These are phyloP conservation scores for Selenia dentaria DNA, from an alignment of 2,888 invertebrate species.

Conservation along the genomic window DNA sequence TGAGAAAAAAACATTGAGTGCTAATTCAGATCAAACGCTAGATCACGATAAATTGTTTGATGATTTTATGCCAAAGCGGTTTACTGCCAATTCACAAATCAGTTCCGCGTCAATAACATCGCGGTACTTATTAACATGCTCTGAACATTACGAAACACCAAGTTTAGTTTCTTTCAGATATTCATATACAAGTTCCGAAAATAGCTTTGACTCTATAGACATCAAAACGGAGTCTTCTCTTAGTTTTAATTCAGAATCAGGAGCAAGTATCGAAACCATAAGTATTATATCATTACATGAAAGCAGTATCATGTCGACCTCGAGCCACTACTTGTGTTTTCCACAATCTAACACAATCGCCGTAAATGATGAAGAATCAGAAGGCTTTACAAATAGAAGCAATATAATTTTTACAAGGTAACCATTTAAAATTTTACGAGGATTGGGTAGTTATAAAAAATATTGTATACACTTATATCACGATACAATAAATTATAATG, in stretches of 20 bases:
- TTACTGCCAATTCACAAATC: not conserved
- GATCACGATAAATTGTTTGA: not conserved
- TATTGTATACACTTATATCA: no score
- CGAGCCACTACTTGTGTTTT: conserved; percentile 34
- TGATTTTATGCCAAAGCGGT: conserved; percentile 1
- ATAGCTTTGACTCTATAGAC: conserved; percentile 43
- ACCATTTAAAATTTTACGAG: no score
- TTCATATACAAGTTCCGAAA: conserved; percentile 11
- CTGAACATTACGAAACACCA: conserved; percentile 14
- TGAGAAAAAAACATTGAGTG: not conserved
- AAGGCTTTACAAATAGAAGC: conserved; percentile 27
- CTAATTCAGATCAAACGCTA: conserved; percentile 4
- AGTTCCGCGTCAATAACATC: conserved; percentile 6
- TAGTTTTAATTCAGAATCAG: conserved; percentile 36
- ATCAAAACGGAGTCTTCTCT: conserved; percentile 48
- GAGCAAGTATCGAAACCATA: conserved; percentile 30
- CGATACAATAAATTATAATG: no score
- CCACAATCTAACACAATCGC: conserved; percentile 23
- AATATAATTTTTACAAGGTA: conserved; percentile 5
- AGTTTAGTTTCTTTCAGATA: not conserved
- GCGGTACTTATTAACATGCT: conserved; percentile 24
- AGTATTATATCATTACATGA: conserved; percentile 43
- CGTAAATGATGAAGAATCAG: conserved; percentile 21
- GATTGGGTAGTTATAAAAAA: no score
- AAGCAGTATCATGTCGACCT: conserved; percentile 34